These are phyloP conservation scores for Eulemur rufifrons DNA, from an alignment of 2,113 vertebrate species.

Conservation along the genomic window DNA sequence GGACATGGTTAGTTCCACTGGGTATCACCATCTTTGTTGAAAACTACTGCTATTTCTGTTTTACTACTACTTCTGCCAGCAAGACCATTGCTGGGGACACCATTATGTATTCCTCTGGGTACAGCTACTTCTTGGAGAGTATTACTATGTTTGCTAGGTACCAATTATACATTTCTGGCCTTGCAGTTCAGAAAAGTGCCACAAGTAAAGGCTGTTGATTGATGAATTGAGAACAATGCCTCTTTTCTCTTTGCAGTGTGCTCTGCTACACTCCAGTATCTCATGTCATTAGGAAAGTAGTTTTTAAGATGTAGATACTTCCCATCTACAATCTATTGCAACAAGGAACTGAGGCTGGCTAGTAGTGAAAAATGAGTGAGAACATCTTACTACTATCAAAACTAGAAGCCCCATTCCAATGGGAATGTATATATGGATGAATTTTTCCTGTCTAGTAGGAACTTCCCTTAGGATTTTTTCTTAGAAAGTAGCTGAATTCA, in stretches of 20 bases:
- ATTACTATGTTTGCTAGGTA: neutral
- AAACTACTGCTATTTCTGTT: neutral
- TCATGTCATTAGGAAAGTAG: neutral
- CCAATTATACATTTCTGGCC: neutral
- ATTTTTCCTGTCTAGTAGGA: neutral
- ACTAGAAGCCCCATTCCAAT: neutral
- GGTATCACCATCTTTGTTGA: neutral
- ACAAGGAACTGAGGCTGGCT: neutral
- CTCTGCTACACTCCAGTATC: neutral
- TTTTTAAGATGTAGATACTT: neutral
- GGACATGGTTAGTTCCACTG: too few species aligned
- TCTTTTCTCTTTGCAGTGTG: neutral
- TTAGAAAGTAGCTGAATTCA: neutral
- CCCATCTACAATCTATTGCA: neutral
- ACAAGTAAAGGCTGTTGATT: neutral
- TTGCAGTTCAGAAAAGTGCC: neutral
- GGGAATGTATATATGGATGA: neutral
- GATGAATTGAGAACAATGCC: neutral
- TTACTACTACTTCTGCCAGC: neutral
- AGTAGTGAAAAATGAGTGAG: neutral
- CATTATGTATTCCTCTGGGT: neutral
- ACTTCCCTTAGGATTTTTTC: neutral
- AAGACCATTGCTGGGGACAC: neutral
- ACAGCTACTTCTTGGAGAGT: too few species aligned
- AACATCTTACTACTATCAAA: neutral